Conservation (phyloP, 30 jellyfish, hydroid and myxozoan species). For the Hydractinia echinata region DNA sequence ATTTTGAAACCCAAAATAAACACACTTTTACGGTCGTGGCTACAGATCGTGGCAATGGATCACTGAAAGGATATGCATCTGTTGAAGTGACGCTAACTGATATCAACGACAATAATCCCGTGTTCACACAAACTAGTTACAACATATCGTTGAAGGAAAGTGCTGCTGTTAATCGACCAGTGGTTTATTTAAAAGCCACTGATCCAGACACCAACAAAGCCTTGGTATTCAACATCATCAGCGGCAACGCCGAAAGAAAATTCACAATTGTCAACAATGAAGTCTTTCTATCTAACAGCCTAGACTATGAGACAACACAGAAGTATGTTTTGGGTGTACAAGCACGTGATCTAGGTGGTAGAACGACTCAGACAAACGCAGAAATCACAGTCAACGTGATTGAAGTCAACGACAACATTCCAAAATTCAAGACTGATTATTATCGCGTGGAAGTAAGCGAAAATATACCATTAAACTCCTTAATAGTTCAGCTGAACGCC, state of each 20-base stretch:
- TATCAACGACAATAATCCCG: constrained; percentile 76
- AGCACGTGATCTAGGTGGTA: constrained; percentile 58
- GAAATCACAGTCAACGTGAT: constrained; percentile 48
- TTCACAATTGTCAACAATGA: constrained; percentile 39
- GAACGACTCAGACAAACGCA: constrained; percentile 46
- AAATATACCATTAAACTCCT: neutral
- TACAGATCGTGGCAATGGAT: constrained; percentile 53
- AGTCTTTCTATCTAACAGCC: constrained; percentile 31
- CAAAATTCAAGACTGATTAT: neutral
- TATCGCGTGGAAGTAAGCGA: constrained; percentile 21
- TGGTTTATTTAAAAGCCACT: constrained; percentile 48
- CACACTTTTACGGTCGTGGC: constrained; percentile 48
- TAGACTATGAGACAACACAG: constrained; percentile 54
- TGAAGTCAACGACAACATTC: constrained; percentile 74
- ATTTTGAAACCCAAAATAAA: constrained; percentile 32
- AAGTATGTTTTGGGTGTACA: constrained; percentile 39
- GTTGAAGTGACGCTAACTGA: constrained; percentile 47
- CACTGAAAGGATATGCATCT: constrained; percentile 42
- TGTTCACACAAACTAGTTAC: constrained; percentile 33
- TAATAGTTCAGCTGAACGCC: constrained; percentile 22
- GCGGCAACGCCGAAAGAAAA: constrained; percentile 40
- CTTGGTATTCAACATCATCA: constrained; percentile 28
- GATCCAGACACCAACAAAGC: constrained; percentile 74
- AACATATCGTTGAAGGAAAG: constrained; percentile 50
- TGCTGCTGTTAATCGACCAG: constrained; percentile 47